Evolutionary conservation across 2,113 vertebrate genomes (phyloP).

Genomic region (Lepidothrix coronata): DNA sequence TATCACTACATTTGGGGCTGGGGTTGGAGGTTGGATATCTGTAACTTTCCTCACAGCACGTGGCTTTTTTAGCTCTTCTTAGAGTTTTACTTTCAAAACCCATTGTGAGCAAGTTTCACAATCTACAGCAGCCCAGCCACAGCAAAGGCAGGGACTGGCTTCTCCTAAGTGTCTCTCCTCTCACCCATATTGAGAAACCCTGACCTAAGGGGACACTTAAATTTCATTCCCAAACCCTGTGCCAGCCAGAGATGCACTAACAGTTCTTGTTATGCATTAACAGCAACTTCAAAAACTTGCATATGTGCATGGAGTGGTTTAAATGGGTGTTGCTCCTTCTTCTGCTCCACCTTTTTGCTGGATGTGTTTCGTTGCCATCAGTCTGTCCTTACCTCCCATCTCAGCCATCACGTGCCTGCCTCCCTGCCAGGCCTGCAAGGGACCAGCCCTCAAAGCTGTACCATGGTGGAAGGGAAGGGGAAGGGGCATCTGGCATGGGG

Average conservation of each 20-base stretch:
- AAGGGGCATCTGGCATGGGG: not conserved
- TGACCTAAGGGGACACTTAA: not conserved
- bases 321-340: not conserved
- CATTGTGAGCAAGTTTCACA: not conserved
- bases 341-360: not conserved
- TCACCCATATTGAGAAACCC: not conserved
- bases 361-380: not conserved
- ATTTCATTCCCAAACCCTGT: not conserved
- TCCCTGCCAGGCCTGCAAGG: not conserved
- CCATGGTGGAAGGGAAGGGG: not conserved
- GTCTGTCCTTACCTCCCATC: not conserved
- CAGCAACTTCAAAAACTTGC: not conserved
- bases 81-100: slow-evolving; percentile 12
- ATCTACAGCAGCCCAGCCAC: not conserved
- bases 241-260: not conserved
- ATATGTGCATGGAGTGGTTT: fast-evolving
- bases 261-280: not conserved
- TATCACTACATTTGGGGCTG: not conserved
- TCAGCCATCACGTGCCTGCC: not conserved
- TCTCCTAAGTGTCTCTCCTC: not conserved
- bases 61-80: not conserved
- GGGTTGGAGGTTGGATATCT: not conserved
- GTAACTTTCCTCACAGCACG: not conserved
- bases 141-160: not conserved
- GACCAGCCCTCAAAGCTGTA: not conserved